Percentiles rank a stretch among this genome's conserved stretches.
Conservation (phyloP, 2,113 vertebrate genomes). For the Grallaria varia region DNA sequence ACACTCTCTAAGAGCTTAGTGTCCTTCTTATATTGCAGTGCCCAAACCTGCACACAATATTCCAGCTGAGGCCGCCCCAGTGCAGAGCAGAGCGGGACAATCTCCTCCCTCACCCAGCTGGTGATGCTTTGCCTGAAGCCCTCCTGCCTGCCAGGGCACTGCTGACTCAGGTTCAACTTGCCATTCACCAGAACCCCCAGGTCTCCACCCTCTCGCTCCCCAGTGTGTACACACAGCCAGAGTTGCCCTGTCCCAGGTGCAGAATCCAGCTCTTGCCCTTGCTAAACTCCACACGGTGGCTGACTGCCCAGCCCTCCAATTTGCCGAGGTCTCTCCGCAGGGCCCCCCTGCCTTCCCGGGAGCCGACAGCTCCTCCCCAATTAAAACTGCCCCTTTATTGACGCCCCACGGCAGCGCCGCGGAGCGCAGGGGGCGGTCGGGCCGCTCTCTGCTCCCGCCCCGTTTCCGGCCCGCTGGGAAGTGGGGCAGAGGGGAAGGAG, state of each 20-base stretch:
- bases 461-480: no score
- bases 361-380: rapidly evolving
- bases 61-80: rapidly evolving
- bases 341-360: rapidly evolving
- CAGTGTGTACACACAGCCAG: background rate
- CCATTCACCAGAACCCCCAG: background rate
- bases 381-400: rapidly evolving
- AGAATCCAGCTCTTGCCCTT: background rate
- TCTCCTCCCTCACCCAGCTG: no score
- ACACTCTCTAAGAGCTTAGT: background rate
- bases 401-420: rapidly evolving
- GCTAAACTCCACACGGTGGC: background rate
- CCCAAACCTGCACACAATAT: background rate
- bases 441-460: background rate
- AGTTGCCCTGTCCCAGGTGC: background rate
- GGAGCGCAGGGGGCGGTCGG: rapidly evolving
- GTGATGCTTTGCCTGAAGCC: background rate
- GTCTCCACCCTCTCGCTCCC: background rate
- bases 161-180: background rate
- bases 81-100: background rate
- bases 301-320: background rate
- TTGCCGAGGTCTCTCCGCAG: rapidly evolving
- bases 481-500: background rate
- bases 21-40: no score
- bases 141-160: background rate